Conservation (phyloP, 1,140 invertebrate genomes). For the Heliconius nattereri region DNA sequence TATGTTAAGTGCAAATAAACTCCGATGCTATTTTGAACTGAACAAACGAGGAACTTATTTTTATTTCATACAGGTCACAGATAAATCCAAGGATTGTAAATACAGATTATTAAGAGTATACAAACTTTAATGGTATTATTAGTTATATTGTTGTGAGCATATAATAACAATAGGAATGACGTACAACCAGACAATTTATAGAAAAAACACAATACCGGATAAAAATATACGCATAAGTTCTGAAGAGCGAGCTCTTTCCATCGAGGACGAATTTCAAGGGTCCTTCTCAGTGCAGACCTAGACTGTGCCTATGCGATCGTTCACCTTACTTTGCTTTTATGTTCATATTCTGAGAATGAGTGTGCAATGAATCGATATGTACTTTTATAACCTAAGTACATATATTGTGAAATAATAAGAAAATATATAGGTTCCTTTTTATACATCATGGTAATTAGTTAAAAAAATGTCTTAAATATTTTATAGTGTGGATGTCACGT, state of each 20-base stretch:
- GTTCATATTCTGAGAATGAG: neutral
- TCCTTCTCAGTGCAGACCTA: neutral
- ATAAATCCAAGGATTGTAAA: no score
- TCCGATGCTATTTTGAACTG: no score
- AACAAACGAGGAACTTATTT: no score
- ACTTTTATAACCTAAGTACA: neutral
- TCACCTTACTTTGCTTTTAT: neutral
- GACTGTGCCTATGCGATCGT: neutral
- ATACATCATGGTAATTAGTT: no score
- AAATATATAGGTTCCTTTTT: neutral
- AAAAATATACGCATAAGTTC: neutral
- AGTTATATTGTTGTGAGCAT: no score
- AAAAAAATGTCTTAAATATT: no score
- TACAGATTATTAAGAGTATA: no score
- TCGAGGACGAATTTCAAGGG: neutral
- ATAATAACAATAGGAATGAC: neutral
- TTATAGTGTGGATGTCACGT: no score
- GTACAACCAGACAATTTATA: neutral
- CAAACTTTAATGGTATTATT: no score
- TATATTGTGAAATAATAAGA: neutral
- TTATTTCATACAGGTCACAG: no score
- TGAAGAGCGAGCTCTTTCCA: neutral
- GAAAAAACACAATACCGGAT: neutral
- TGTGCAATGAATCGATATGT: neutral
- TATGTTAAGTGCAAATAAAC: no score